phyloP scores from a whole-genome alignment of 2,888 invertebrate species.

The Mycogona germanica region DNA sequence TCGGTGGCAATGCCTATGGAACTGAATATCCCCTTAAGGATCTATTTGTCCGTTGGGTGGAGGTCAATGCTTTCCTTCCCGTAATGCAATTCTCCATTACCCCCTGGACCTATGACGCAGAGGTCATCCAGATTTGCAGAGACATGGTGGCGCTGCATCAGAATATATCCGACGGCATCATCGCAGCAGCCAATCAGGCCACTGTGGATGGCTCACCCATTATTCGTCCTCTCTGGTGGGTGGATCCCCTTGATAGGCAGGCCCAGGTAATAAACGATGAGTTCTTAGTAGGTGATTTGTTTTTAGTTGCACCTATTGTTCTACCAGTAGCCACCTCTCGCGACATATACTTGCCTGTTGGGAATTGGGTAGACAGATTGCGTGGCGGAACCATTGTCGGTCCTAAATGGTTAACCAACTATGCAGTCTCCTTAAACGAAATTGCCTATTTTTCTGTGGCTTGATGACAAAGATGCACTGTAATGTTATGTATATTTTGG shows the following conservation, averaged over 20 bases:
- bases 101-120: slow-evolving; percentile 57
- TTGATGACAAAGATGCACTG: no score
- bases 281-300: slow-evolving; percentile 60
- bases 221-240: slow-evolving; percentile 77
- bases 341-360: slow-evolving; percentile 61
- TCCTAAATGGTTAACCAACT: slow-evolving; percentile 47
- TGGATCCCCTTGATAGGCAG: slow-evolving; percentile 50
- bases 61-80: slow-evolving; percentile 64
- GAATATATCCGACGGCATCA: slow-evolving; percentile 41
- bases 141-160: slow-evolving; percentile 53
- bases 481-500: no score
- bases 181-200: slow-evolving; percentile 45
- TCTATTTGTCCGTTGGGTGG: slow-evolving; percentile 62
- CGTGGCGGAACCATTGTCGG: slow-evolving; percentile 39
- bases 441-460: slow-evolving; percentile 53
- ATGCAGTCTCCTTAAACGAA: slow-evolving; percentile 51
- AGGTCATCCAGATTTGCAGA: slow-evolving; percentile 46
- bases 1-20: slow-evolving; percentile 41
- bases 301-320: slow-evolving; percentile 66
- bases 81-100: slow-evolving; percentile 63
- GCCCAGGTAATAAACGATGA: slow-evolving; percentile 47
- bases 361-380: slow-evolving; percentile 46
- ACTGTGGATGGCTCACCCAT: slow-evolving; percentile 52
- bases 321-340: slow-evolving; percentile 46
- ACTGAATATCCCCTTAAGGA: slow-evolving; percentile 30